Evolutionary conservation across 2,113 vertebrate genomes (phyloP), one percentile per base, ranked within the genome.

Genomic region (Leucopternis melanops): DNA sequence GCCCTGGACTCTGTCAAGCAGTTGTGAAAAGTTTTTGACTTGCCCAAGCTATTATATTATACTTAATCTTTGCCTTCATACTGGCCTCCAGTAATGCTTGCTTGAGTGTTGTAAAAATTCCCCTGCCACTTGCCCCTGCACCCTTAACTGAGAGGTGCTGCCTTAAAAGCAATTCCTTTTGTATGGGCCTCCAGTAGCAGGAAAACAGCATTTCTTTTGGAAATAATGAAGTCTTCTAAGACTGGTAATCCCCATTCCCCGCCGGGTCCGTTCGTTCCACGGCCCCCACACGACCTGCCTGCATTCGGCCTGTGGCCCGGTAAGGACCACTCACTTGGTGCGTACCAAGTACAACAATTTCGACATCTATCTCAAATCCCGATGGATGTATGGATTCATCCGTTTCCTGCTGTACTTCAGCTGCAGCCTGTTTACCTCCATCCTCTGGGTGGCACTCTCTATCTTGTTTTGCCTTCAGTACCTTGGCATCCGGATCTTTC

Each of bases 341-440:
- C 99, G 98, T 92, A 99, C 98, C 97, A 99, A 99, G 97, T 99
- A 99, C 99, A 99, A 99, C 97, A 99, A 99, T 96, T 99, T 99
- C 52, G 99, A 99, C 96, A 98, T 99, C 90, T 99, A 99, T 96
- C 91, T 99, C 82, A 99, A 99, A 65, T 99, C 99, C 4, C 99
- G 99, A 55, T 99, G 99, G 99, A 99, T 99, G 97, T 99, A 99
- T 57, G 98, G 99, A 86, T 99, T 99, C 96, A 98, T 99, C 87
- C 99, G 99, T 42, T 99, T 99, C 97, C 98, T 99, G 86, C 98
- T 99, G 27, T 99, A 99, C 97, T 99, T 99, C 92, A 99, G 99
- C 98, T 99, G 99, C 98, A 99, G 99, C 86, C 98, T 99, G 59
- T 98, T 99, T 94, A 99, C 99, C 42, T 99, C 99, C 52, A 98